These are phyloP conservation scores for Agrotis clavis DNA, from an alignment of 2,888 invertebrate species.

Conservation along the genomic window DNA sequence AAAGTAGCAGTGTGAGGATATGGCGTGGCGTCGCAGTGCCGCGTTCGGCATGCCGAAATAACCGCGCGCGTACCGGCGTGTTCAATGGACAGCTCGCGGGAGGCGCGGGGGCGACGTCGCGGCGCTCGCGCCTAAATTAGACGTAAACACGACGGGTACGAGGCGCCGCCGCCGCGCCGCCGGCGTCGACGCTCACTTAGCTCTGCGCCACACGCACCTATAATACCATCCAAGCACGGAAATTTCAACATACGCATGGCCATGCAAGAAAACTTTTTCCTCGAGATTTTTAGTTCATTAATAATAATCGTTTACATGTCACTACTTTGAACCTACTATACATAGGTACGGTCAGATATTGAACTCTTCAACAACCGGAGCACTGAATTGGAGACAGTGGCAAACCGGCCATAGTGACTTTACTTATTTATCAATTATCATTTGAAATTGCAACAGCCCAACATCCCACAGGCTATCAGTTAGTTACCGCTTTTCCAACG, in stretches of 20 bases:
- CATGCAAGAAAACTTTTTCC: constrained; percentile 11
- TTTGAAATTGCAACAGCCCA: constrained; percentile 5
- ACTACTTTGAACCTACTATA: not conserved
- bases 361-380: not conserved
- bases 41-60: constrained; percentile 86
- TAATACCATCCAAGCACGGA: constrained; percentile 60
- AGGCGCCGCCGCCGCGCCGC: constrained; percentile 81
- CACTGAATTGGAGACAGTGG: not conserved
- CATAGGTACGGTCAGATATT: not conserved
- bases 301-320: not conserved
- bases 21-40: constrained; percentile 80
- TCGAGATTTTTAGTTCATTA: constrained; percentile 19
- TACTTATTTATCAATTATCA: not conserved
- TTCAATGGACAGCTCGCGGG: constrained; percentile 86
- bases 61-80: constrained; percentile 85
- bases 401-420: not conserved
- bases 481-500: not conserved
- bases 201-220: constrained; percentile 62
- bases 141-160: constrained; percentile 89
- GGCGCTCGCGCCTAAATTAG: constrained; percentile 91
- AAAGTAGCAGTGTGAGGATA: constrained; percentile 71
- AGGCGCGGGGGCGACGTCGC: constrained; percentile 83
- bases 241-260: constrained; percentile 40
- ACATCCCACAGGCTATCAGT: no score
- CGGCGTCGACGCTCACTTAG: constrained; percentile 68